phyloP scores from a whole-genome alignment of 2,113 vertebrate genomes.

The Bettongia penicillata region DNA sequence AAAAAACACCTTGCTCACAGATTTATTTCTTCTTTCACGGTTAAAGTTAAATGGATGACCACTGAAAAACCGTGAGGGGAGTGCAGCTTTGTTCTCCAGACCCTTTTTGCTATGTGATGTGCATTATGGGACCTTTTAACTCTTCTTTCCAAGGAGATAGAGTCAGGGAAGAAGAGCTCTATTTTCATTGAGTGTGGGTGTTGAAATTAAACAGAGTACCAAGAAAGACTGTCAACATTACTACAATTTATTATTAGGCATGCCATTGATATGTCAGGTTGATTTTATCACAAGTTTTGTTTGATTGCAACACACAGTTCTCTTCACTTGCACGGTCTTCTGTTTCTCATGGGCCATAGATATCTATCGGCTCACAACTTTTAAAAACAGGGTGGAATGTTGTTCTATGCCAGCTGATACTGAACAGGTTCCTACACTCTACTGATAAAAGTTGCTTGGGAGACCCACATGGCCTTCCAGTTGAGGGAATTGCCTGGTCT shows the following conservation, averaged over 20 bases:
- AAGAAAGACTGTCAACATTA: not conserved
- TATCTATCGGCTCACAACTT: not conserved
- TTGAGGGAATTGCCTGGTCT: not conserved
- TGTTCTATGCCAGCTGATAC: not conserved
- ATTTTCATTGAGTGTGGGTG: not conserved
- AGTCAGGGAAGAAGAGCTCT: not conserved
- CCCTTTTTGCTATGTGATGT: not conserved
- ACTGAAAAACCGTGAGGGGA: not conserved
- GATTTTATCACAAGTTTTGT: constrained; percentile 46
- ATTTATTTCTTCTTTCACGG: not conserved
- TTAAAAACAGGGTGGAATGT: not conserved
- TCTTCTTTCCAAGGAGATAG: not conserved
- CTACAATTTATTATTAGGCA: constrained; percentile 38
- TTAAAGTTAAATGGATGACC: not conserved
- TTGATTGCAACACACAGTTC: constrained; percentile 32
- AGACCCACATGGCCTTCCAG: not conserved
- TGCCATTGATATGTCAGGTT: constrained; percentile 62
- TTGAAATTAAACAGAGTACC: not conserved
- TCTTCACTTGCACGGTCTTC: not conserved
- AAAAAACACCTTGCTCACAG: not conserved
- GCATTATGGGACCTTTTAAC: not conserved
- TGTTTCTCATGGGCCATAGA: not conserved
- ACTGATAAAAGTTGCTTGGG: not conserved
- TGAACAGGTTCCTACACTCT: not conserved
- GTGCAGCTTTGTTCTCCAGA: not conserved